Percentiles rank a stretch among this genome's conserved stretches.
Conservation (phyloP, 2,113 vertebrate genomes). For the Cnemophilus loriae region DNA sequence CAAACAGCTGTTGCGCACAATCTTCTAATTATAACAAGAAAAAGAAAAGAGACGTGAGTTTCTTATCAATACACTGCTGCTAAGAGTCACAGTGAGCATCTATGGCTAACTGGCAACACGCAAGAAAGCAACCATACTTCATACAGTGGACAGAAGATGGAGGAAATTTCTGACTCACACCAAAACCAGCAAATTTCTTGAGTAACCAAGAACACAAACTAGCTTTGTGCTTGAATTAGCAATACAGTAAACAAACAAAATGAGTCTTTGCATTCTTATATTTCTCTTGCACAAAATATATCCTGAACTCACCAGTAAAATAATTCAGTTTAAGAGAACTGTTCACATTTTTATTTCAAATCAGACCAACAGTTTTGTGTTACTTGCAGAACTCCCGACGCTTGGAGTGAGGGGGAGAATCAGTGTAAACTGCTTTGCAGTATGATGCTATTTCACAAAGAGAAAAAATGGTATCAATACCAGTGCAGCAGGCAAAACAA, state of each 20-base stretch:
- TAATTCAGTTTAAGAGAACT: background rate
- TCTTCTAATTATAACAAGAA: background rate
- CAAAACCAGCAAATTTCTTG: background rate
- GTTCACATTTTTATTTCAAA: background rate
- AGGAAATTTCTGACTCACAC: background rate
- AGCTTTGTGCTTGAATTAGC: background rate
- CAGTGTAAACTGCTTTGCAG: background rate
- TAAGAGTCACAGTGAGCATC: background rate
- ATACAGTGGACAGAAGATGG: rapidly evolving
- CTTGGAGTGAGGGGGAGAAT: background rate
- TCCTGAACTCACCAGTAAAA: background rate
- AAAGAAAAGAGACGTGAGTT: background rate
- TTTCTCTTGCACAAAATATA: background rate
- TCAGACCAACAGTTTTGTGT: background rate
- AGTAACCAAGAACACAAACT: background rate
- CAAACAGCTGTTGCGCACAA: background rate
- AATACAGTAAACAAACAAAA: background rate
- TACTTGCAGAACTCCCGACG: background rate
- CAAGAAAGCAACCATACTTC: background rate
- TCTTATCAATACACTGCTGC: background rate
- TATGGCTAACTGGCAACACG: background rate
- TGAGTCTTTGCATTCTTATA: background rate
- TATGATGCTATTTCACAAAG: background rate
- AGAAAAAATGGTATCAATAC: background rate
- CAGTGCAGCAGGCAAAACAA: constrained; percentile 19